These are phyloP conservation scores for Dromococcyx pavoninus DNA, from an alignment of 2,797 vertebrate genomes.

Conservation along the genomic window DNA sequence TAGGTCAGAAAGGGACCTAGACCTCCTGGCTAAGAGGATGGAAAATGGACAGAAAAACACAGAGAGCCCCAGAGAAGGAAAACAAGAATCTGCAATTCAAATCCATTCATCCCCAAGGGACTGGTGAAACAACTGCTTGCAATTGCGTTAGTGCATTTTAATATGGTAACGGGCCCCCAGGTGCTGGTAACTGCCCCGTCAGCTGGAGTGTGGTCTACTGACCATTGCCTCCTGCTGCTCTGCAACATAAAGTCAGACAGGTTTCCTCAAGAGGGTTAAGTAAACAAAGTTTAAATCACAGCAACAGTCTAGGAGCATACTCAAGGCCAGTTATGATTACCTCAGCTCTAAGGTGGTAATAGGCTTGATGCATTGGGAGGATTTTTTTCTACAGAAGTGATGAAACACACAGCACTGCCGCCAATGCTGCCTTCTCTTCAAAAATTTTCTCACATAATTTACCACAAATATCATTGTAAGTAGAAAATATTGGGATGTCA, in stretches of 20 bases:
- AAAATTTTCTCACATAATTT: constrained; percentile 19
- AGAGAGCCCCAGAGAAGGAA: background rate
- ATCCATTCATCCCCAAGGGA: background rate
- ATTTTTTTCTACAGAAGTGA: background rate
- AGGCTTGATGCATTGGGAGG: background rate
- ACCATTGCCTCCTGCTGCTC: background rate
- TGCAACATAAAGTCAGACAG: background rate
- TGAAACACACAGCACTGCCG: background rate
- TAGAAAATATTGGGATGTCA: constrained; percentile 48
- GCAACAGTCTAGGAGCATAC: background rate
- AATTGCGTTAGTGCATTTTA: constrained; percentile 58
- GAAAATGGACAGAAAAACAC: background rate
- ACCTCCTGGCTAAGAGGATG: background rate
- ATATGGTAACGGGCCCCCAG: constrained; percentile 8
- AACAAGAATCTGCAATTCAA: constrained; percentile 53
- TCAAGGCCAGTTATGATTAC: background rate
- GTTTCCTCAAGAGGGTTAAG: background rate
- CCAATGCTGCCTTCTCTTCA: background rate
- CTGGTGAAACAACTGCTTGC: constrained; percentile 40
- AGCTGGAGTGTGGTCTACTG: background rate
- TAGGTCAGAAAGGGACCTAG: background rate
- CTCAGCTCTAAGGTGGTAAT: background rate
- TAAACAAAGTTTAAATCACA: constrained; percentile 40
- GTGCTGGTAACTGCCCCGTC: background rate
- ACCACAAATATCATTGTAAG: constrained; percentile 23